A percentile compares a stretch with the other conserved stretches of the same genome.
These are phyloP conservation scores for Proisotoma minuta DNA, from an alignment of 2,888 invertebrate species.

Conservation along the genomic window DNA sequence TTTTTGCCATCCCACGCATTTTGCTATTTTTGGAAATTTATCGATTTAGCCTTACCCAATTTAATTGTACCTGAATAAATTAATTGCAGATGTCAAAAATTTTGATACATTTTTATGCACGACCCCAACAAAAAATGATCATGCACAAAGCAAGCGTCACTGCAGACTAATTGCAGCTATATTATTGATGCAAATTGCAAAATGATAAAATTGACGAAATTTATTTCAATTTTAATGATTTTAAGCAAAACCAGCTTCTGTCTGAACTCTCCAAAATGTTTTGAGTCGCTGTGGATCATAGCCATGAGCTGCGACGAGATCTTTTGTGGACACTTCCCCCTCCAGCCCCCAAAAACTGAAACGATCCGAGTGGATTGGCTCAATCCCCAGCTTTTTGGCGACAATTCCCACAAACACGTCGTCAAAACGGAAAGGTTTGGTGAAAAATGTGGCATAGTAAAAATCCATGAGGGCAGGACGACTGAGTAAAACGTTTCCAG, in stretches of 20 bases:
- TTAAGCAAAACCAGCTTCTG: constrained; percentile 63
- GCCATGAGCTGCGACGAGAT: constrained; percentile 76
- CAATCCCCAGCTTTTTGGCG: constrained; percentile 72
- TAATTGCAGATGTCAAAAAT: no score
- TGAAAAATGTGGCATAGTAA: constrained; percentile 72
- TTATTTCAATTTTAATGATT: no score
- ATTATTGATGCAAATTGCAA: no score
- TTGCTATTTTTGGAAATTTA: no score
- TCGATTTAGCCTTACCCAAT: no score
- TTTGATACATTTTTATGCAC: no score
- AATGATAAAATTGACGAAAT: no score
- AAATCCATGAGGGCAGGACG: constrained; percentile 66
- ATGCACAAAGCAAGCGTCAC: no score
- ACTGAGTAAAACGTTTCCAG: constrained; percentile 77
- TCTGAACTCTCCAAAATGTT: constrained; percentile 69
- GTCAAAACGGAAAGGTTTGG: constrained; percentile 81
- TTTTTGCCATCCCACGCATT: no score
- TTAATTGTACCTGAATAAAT: no score
- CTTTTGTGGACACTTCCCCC: constrained; percentile 62
- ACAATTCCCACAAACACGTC: constrained; percentile 82
- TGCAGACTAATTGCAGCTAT: no score
- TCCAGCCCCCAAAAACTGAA: constrained; percentile 65
- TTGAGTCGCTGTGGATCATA: constrained; percentile 68
- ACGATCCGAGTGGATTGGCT: constrained; percentile 68
- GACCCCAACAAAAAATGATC: no score